These are phyloP conservation scores for Dromius quadrimaculatus DNA, from an alignment of 2,888 invertebrate species.

Conservation along the genomic window DNA sequence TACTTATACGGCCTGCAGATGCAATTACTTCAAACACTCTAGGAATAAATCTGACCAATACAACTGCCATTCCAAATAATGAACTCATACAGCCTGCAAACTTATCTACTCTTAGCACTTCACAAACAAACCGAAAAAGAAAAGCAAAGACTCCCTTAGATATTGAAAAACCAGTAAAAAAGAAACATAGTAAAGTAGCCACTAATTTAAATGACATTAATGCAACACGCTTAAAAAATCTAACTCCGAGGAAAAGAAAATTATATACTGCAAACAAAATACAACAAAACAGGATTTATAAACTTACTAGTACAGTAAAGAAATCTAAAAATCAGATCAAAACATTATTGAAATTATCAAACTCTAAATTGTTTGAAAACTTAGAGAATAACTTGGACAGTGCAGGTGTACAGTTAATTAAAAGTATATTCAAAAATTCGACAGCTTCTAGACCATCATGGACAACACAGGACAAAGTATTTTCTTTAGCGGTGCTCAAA, in stretches of 20 bases:
- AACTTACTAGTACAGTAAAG: neutral
- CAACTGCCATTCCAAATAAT: neutral
- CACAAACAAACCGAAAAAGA: neutral
- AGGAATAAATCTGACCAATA: too few relatives aligned
- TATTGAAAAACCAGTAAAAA: neutral
- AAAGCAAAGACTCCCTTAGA: neutral
- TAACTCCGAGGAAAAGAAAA: conserved; percentile 3
- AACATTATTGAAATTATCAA: neutral
- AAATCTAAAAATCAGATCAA: neutral
- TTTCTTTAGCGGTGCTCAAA: too few relatives aligned
- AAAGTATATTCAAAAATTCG: too few relatives aligned
- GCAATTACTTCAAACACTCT: neutral
- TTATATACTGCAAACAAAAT: neutral
- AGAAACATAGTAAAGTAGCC: neutral
- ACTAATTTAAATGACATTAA: neutral
- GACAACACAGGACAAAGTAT: too few relatives aligned
- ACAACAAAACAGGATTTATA: neutral
- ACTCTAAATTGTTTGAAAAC: too few relatives aligned
- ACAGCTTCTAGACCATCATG: too few relatives aligned
- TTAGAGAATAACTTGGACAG: too few relatives aligned
- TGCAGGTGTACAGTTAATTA: too few relatives aligned
- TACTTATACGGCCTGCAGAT: neutral
- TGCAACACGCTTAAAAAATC: neutral
- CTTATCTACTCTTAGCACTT: neutral
- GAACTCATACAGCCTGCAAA: neutral